These are phyloP conservation scores for Neosilurus mollespiculum DNA, from an alignment of 2,797 vertebrate species.

Conservation along the genomic window DNA sequence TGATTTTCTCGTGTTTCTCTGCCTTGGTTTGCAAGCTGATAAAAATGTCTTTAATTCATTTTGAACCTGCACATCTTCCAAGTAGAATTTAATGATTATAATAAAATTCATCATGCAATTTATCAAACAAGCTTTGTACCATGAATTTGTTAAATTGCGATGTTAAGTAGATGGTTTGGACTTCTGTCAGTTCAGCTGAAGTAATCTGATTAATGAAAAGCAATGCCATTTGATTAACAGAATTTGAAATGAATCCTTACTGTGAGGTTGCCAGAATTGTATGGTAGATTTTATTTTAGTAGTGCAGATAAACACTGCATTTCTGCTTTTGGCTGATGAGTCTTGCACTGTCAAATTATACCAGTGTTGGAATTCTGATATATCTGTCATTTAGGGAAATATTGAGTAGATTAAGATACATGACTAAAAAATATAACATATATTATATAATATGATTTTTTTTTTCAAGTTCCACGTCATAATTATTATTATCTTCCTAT, in stretches of 20 bases:
- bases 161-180: not conserved
- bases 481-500: not conserved
- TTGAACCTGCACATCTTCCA: conserved; percentile 5
- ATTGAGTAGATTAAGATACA: not conserved
- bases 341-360: conserved; percentile 9
- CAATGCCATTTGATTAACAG: conserved; percentile 1
- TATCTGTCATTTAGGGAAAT: not conserved
- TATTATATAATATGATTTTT: not conserved
- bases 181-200: not conserved
- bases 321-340: conserved; percentile 12
- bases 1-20: conserved; percentile 38
- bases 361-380: not conserved
- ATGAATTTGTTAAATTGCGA: conserved; percentile 1
- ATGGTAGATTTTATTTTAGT: conserved; percentile 17
- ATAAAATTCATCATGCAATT: too few species aligned
- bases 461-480: not conserved
- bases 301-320: not conserved
- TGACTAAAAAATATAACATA: not conserved
- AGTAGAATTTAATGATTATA: not conserved
- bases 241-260: conserved; percentile 16
- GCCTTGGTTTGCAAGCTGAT: conserved; percentile 41
- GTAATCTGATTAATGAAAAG: conserved; percentile 21
- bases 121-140: not conserved
- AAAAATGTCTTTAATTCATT: conserved; percentile 40
- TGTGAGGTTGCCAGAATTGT: not conserved